Evolutionary conservation across 2,888 invertebrate genomes (phyloP).

Genomic region (Pristionchus entomophagus): DNA sequence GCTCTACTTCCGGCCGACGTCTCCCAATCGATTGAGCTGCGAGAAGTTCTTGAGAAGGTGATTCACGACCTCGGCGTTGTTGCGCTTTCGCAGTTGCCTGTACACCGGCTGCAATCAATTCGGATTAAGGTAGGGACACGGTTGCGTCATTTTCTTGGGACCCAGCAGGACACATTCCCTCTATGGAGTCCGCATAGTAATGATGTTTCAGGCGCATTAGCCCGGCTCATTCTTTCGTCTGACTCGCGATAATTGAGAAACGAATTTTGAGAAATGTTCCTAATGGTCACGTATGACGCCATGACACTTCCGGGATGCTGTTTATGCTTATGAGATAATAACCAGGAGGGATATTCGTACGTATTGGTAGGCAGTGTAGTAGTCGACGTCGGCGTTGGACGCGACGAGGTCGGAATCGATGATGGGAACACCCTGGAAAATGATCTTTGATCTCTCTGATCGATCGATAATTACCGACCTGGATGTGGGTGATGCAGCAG

Average conservation of each 20-base stretch:
- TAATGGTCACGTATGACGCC: background rate
- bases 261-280: slow-evolving; percentile 4
- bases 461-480: background rate
- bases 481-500: slow-evolving; percentile 5
- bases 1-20: slow-evolving; percentile 61
- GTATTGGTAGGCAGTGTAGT: slow-evolving; percentile 9
- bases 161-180: background rate
- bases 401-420: background rate
- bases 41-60: slow-evolving; percentile 74
- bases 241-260: background rate
- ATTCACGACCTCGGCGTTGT: slow-evolving; percentile 72
- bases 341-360: background rate
- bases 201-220: background rate
- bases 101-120: slow-evolving; percentile 35
- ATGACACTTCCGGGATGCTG: background rate
- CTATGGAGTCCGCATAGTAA: background rate
- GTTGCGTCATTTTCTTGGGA: background rate
- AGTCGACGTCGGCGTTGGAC: background rate
- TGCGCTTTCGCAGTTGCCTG: slow-evolving; percentile 55
- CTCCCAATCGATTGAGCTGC: slow-evolving; percentile 71
- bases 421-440: background rate
- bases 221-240: background rate
- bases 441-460: background rate
- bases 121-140: background rate
- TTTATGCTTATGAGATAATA: background rate